Base-by-base conservation (phyloP, 1,140 invertebrate species). In the Atopsyche davidsoni region DNA sequence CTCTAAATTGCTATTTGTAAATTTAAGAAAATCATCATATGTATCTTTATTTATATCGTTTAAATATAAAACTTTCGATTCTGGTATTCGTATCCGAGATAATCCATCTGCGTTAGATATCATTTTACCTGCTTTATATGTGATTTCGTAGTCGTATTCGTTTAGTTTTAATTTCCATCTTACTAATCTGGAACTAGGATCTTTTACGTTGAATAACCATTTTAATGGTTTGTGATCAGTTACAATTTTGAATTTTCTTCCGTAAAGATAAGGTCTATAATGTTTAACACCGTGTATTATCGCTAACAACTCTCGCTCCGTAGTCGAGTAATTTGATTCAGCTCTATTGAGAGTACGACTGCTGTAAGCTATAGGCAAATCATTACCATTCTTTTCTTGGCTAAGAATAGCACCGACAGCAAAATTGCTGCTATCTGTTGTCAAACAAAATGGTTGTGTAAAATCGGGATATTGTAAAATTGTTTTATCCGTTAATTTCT, bases 151-250 rank as follows among this genome's bases (percentile, higher is more conserved):
- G 16, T 61, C 57, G 42, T 53, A 64, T 50, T 74, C 67, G 55
- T 73, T 68, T 22, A 79, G 51, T 53, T 66, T 61, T 4, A 77
- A 21, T 43, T 66, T 50, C 77, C 77, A 81, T 17, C 74, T 56
- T 2, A 70, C 61, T 13, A 79, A 53, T 56, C 70, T 54, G 25
- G 65, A 63, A 11, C 61, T 67, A 9, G 68, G 64, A 44, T 77
- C 68, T 58, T 71, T 76, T 2, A 71, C 55, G 13, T 55, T 59
- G 16, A 54, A 45, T 11, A 77, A 52, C 65, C 70, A 78, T 18
- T 51, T 61, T 14, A 79, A 58, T 2, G 70, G 68, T 51, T 67
- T 64, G 44, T 78, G 75, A 48, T 80, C 77, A 0, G 75, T 79
- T 17, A 66, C 52, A 4, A 77, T 68, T 21, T 55, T 66, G 48